phyloP scores from a whole-genome alignment of 2,797 vertebrate genomes.

The Malurus leucopterus region DNA sequence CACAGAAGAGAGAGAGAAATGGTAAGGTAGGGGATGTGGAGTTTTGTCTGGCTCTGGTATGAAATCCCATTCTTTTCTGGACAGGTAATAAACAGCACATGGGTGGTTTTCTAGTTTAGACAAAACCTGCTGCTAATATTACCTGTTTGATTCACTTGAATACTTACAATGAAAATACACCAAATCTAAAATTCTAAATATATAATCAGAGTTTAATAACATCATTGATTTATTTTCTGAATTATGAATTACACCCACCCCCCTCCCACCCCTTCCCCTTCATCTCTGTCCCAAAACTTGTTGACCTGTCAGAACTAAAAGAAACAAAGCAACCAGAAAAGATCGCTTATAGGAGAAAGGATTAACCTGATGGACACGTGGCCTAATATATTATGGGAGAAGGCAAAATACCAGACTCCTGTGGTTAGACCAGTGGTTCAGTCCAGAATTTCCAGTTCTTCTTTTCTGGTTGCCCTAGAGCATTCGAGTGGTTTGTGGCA shows the following conservation, averaged over 20 bases:
- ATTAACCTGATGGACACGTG: slow-evolving; percentile 46
- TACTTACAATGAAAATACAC: slow-evolving; percentile 62
- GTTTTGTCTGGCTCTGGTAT: slow-evolving; percentile 30
- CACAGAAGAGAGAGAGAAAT: slow-evolving; percentile 34
- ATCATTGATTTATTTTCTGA: slow-evolving; percentile 51
- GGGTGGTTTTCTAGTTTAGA: slow-evolving; percentile 25
- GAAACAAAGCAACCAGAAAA: slow-evolving; percentile 64
- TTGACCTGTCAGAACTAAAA: slow-evolving; percentile 59
- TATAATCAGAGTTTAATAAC: slow-evolving; percentile 64
- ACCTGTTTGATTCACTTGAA: slow-evolving; percentile 44
- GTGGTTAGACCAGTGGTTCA: slow-evolving; percentile 51
- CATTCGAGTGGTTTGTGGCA: slow-evolving; percentile 64
- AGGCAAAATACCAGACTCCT: slow-evolving; percentile 58
- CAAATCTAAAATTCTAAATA: slow-evolving; percentile 66
- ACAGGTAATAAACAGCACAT: slow-evolving; percentile 42
- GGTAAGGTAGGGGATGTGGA: background rate
- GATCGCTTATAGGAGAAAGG: slow-evolving; percentile 40
- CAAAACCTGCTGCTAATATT: slow-evolving; percentile 50
- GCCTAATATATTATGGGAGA: slow-evolving; percentile 42
- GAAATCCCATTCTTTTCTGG: slow-evolving; percentile 49
- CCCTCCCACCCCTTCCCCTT: slow-evolving; percentile 33
- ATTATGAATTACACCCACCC: slow-evolving; percentile 52
- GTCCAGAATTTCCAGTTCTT: slow-evolving; percentile 56
- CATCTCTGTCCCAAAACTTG: slow-evolving; percentile 34
- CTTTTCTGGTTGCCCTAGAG: slow-evolving; percentile 67